phyloP scores from a whole-genome alignment of 2,113 vertebrate genomes.

The Sinocyclocheilus grahami region DNA sequence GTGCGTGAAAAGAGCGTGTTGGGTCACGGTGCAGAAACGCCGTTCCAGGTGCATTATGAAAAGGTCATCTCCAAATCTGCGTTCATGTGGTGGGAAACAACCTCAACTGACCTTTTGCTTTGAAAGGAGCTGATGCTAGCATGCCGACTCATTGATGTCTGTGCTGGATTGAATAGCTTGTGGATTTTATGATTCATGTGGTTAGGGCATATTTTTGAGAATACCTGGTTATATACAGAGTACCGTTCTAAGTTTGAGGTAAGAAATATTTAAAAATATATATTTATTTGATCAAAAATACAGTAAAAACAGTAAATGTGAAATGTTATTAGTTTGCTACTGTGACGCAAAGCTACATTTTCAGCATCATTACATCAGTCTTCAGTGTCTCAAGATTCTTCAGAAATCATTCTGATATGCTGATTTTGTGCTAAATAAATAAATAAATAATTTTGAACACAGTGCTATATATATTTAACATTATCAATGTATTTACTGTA shows the following conservation, averaged over 20 bases:
- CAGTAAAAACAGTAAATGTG: neutral
- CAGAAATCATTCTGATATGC: too few relatives aligned
- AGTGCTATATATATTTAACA: too few relatives aligned
- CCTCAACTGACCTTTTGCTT: slow-evolving; percentile 10
- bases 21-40: neutral
- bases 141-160: neutral
- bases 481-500: too few relatives aligned
- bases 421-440: too few relatives aligned
- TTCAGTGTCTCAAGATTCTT: too few relatives aligned
- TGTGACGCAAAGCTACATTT: too few relatives aligned
- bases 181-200: neutral
- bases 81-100: slow-evolving; percentile 12
- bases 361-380: too few relatives aligned
- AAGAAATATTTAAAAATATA: too few relatives aligned
- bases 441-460: too few relatives aligned
- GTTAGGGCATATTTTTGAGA: neutral
- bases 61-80: slow-evolving; percentile 39
- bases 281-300: neutral
- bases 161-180: neutral
- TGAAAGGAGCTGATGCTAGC: neutral
- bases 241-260: too few relatives aligned
- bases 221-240: neutral
- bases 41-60: slow-evolving; percentile 21
- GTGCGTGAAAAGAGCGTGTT: neutral
- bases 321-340: neutral